Evolutionary conservation across 1,140 invertebrate genomes (phyloP), one percentile per base, ranked within the genome.

Genomic region (Pogonognathellus flavescens): DNA sequence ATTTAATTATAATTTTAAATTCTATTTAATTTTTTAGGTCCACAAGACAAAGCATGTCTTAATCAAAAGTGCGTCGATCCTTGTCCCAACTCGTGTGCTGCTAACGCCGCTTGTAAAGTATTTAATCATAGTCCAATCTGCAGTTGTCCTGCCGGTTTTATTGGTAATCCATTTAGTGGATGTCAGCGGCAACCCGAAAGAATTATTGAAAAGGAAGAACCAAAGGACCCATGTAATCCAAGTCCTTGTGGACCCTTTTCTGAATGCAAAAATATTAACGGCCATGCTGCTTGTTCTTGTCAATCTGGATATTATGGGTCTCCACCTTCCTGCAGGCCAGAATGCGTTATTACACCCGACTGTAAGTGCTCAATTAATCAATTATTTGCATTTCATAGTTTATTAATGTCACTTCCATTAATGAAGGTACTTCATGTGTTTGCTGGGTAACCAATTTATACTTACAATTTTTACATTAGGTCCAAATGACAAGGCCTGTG

Each of bases 281-380:
- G 92, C 49, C 93, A 94, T 6, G 94, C 95, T 62, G 93, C 93
- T 0, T 97, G 96, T 89, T 94, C 95, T 41, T 97, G 96, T 89
- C 90, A 94, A 59, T 90, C 92, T 13, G 93, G 93, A 76, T 95
- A 94, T 89, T 92, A 94, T 9, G 95, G 95, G 66, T 90, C 93
- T 6, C 94, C 95, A 9, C 95, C 95, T 0, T 94, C 92, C 89
- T 96, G 95, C 89, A 91, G 93, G 86, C 95, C 95, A 1, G 49
- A 55, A 55, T 89, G 86, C 60, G 89, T 93, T 4, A 89, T 93
- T 0, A 93, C 93, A 89, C 92, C 92, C 4, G 94, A 95, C 88
- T 95, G 94, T 89, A 60, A 95, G 94, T 89, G 95, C 96, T n/a
- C 1, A 41, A 41, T 41, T 6, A 41, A 3, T 41, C 31, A 41